Percentiles rank a stretch among this genome's conserved stretches.
These are phyloP conservation scores for Coilia nasus DNA, from an alignment of 2,797 vertebrate species.

Conservation along the genomic window DNA sequence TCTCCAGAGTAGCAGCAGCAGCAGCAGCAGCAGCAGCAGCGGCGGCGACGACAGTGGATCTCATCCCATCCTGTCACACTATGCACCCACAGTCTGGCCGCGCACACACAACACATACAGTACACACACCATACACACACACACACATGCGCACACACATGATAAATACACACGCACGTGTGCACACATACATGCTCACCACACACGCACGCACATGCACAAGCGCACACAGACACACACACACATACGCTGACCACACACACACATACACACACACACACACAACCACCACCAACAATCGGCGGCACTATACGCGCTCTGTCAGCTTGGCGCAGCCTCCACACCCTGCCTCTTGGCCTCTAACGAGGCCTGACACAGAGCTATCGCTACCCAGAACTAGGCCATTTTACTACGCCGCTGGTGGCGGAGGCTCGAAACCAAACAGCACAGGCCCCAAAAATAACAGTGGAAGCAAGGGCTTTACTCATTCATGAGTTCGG, in stretches of 20 bases:
- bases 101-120: no score
- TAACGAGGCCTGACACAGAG: constrained; percentile 34
- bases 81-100: constrained; percentile 18
- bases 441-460: not conserved
- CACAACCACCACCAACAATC: not conserved
- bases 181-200: constrained; percentile 11
- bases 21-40: no score
- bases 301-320: constrained; percentile 21
- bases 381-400: constrained; percentile 22
- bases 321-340: constrained; percentile 20
- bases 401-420: constrained; percentile 13
- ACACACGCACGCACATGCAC: constrained; percentile 12
- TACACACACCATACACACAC: not conserved
- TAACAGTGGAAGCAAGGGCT: not conserved
- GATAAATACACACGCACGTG: not conserved
- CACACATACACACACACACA: constrained; percentile 21
- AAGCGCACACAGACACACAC: constrained; percentile 25
- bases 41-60: no score
- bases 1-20: constrained; percentile 8
- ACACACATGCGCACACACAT: no score
- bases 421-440: not conserved
- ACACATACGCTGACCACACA: not conserved
- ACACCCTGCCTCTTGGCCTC: constrained; percentile 4
- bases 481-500: constrained; percentile 23
- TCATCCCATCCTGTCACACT: not conserved